These are phyloP conservation scores for Leptopilina myrica DNA, from an alignment of 2,888 invertebrate species.

Conservation along the genomic window DNA sequence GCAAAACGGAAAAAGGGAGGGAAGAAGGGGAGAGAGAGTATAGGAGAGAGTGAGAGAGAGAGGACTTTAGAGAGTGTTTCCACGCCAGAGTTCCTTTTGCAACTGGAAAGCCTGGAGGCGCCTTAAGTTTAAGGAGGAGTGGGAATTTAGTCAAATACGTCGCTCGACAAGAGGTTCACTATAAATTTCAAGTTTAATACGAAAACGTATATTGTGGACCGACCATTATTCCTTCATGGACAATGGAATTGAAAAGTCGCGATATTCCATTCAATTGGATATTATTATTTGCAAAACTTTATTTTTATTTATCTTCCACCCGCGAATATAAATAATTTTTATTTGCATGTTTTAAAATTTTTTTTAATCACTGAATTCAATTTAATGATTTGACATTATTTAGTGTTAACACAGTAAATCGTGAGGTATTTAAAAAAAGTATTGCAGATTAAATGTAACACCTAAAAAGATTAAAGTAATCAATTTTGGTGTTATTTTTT, in stretches of 20 bases:
- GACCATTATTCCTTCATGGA: constrained; percentile 14
- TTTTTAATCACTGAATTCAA: too few species aligned
- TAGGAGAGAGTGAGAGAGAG: neutral
- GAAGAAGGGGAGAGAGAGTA: neutral
- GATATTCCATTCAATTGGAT: neutral
- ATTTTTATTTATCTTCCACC: too few species aligned
- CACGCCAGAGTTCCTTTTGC: constrained; percentile 47
- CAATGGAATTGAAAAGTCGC: constrained; percentile 5
- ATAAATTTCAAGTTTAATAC: constrained; percentile 56
- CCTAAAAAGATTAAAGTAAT: too few species aligned
- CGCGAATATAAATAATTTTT: too few species aligned
- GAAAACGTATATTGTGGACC: constrained; percentile 23
- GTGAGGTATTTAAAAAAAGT: too few species aligned
- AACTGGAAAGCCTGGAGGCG: constrained; percentile 60
- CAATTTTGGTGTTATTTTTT: too few species aligned
- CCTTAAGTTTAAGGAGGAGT: constrained; percentile 57
- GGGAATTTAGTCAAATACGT: constrained; percentile 63
- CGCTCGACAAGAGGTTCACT: constrained; percentile 59
- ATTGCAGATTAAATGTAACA: too few species aligned
- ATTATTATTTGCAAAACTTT: neutral
- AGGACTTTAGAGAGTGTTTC: constrained; percentile 16
- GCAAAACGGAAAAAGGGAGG: constrained; percentile 4
- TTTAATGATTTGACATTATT: too few species aligned
- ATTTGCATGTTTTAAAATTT: too few species aligned
- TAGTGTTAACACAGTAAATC: too few species aligned